Conservation (phyloP, 2,113 vertebrate species). For the Raja brachyura region DNA sequence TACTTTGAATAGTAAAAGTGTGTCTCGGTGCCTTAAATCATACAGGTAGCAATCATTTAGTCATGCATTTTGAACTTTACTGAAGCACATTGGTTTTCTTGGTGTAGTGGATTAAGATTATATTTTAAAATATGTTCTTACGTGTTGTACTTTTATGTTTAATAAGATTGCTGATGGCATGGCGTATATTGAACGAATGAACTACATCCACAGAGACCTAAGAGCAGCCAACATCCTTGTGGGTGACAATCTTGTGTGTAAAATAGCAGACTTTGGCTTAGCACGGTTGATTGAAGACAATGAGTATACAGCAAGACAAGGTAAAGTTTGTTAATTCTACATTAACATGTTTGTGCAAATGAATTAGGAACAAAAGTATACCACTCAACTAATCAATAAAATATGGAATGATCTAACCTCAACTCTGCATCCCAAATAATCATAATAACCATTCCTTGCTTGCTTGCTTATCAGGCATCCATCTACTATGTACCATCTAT, state of each 20-base stretch:
- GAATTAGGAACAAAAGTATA: neutral
- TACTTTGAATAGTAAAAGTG: neutral
- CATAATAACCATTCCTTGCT: too few species aligned
- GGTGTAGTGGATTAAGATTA: neutral
- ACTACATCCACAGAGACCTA: constrained; percentile 94
- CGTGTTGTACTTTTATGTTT: neutral
- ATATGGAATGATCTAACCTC: too few species aligned
- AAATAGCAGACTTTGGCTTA: constrained; percentile 93
- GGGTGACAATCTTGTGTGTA: constrained; percentile 88
- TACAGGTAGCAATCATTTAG: neutral
- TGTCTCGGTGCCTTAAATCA: neutral
- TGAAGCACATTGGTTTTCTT: neutral
- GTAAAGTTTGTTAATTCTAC: constrained; percentile 50
- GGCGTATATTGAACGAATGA: constrained; percentile 98
- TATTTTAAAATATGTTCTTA: neutral
- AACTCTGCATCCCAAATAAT: too few species aligned
- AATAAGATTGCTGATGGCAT: constrained; percentile 88
- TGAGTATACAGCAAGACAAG: constrained; percentile 91
- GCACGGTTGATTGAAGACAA: constrained; percentile 95
- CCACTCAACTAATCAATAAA: neutral
- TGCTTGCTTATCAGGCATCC: too few species aligned
- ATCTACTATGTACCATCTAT: too few species aligned
- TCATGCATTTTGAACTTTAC: neutral
- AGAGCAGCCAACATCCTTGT: constrained; percentile 92
- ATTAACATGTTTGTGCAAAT: too few species aligned